Percentiles rank a stretch among this genome's conserved stretches.
These are phyloP conservation scores for Drosophila merina DNA, from an alignment of 2,888 invertebrate genomes.

Conservation along the genomic window DNA sequence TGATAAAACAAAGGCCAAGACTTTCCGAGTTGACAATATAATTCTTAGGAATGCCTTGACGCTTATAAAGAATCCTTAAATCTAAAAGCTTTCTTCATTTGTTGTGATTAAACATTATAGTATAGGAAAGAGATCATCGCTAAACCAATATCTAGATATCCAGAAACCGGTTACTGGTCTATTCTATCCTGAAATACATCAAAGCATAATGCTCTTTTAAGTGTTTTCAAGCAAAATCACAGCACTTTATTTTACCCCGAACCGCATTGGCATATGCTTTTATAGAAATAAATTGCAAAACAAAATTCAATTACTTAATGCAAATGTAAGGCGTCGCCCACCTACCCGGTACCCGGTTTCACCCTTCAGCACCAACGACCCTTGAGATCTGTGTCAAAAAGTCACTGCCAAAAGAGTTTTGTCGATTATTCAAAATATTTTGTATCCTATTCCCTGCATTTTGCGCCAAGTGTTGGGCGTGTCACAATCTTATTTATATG, in stretches of 20 bases:
- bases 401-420: conserved; percentile 62
- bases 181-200: not conserved
- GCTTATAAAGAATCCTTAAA: not conserved
- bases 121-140: not conserved
- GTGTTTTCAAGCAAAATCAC: conserved; percentile 6
- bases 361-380: conserved; percentile 9
- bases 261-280: conserved; percentile 55
- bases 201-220: not conserved
- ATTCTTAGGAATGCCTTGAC: conserved; percentile 16
- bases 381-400: conserved; percentile 61
- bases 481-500: conserved; percentile 67
- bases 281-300: conserved; percentile 70
- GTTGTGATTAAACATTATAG: not conserved
- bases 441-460: conserved; percentile 47
- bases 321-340: conserved; percentile 63
- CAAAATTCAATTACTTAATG: conserved; percentile 78
- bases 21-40: conserved; percentile 42
- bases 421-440: conserved; percentile 68
- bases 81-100: not conserved
- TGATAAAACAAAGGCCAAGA: conserved; percentile 44
- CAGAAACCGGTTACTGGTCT: no score
- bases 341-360: not conserved
- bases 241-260: conserved; percentile 8
- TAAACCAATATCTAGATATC: no score
- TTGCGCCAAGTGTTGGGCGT: conserved; percentile 54